phyloP scores from a whole-genome alignment of 2,888 invertebrate species.

The Andrena bicolor region DNA sequence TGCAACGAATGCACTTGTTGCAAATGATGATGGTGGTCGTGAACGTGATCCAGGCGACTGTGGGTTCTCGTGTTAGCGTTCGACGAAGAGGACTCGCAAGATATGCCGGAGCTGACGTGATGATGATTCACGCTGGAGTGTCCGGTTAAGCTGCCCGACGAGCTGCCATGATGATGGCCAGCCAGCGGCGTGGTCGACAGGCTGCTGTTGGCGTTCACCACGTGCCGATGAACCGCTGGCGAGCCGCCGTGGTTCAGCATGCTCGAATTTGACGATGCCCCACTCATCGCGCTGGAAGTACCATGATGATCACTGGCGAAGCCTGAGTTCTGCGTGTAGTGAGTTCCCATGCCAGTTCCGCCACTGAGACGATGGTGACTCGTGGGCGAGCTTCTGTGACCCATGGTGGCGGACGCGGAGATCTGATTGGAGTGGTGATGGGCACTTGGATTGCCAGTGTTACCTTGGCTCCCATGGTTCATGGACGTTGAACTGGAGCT shows the following conservation, averaged over 20 bases:
- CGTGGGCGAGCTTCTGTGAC: slow-evolving; percentile 62
- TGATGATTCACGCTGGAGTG: slow-evolving; percentile 76
- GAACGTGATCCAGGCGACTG: slow-evolving; percentile 77
- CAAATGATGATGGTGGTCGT: slow-evolving; percentile 77
- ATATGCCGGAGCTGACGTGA: slow-evolving; percentile 78
- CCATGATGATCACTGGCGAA: slow-evolving; percentile 71
- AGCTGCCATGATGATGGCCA: slow-evolving; percentile 75
- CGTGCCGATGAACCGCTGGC: slow-evolving; percentile 72
- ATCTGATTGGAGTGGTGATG: slow-evolving; percentile 64
- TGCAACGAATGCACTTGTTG: slow-evolving; percentile 72
- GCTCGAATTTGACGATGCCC: slow-evolving; percentile 77
- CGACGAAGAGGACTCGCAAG: slow-evolving; percentile 80
- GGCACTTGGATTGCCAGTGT: slow-evolving; percentile 32
- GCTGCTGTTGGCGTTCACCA: slow-evolving; percentile 68
- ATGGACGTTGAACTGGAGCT: slow-evolving; percentile 48
- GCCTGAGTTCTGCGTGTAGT: slow-evolving; percentile 59
- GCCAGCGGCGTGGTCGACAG: slow-evolving; percentile 75
- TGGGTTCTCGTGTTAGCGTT: slow-evolving; percentile 78
- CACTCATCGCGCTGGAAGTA: slow-evolving; percentile 73
- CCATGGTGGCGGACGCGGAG: slow-evolving; percentile 50
- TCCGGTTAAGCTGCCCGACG: slow-evolving; percentile 74
- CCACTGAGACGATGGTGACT: slow-evolving; percentile 62
- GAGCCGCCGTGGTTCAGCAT: slow-evolving; percentile 77
- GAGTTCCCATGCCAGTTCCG: slow-evolving; percentile 42
- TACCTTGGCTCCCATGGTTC: slow-evolving; percentile 51